phyloP scores from a whole-genome alignment of 2,888 invertebrate genomes.

The Hermaeophaga mercurialis region DNA sequence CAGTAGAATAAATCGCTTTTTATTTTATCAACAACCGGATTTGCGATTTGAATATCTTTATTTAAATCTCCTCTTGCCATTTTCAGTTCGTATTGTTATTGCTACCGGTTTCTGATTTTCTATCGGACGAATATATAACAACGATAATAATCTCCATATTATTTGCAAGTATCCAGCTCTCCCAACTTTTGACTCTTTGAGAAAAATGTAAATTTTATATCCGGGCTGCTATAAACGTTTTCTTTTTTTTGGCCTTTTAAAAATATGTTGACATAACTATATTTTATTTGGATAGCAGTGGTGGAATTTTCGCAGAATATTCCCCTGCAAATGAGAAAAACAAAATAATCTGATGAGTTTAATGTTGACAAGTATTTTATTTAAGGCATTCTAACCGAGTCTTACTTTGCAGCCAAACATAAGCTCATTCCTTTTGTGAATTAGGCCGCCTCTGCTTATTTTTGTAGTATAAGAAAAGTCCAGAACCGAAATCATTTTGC shows the following conservation, averaged over 20 bases:
- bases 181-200: constrained; percentile 9
- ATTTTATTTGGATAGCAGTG: background rate
- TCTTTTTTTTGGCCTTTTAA: background rate
- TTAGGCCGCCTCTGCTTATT: no score
- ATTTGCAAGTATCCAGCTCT: constrained; percentile 9
- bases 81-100: constrained; percentile 2
- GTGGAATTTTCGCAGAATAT: background rate
- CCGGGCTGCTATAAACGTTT: constrained; percentile 9
- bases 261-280: constrained; percentile 11
- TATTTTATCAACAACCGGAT: background rate
- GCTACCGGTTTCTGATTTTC: constrained; percentile 7
- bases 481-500: no score
- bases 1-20: background rate
- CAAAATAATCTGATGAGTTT: background rate
- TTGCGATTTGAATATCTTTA: constrained; percentile 12
- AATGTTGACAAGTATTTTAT: background rate
- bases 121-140: constrained; percentile 8
- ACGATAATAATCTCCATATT: constrained; percentile 9
- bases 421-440: no score
- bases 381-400: no score
- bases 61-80: constrained; percentile 11
- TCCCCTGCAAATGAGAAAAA: background rate
- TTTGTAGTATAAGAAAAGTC: no score
- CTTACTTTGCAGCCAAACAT: no score
- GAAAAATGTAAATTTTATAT: constrained; percentile 13